Conservation (phyloP, 2,113 vertebrate genomes). For the rat (Rattus norvegicus) region GRCr8 NC_086035.1:35412001-35412500, state of each 20-base stretch:
- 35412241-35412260: not conserved
- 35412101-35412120: not conserved
- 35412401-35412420: not conserved
- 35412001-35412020: not conserved
- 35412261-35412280: not conserved
- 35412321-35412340: not conserved
- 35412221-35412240: not conserved
- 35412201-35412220: not conserved
- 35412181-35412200: not conserved
- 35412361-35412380: not conserved
- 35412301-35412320: not conserved
- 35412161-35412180: not conserved
- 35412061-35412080: not conserved
- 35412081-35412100: not conserved
- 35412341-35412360: not conserved
- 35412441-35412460: not conserved
- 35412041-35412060: not conserved
- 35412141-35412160: not conserved
- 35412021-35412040: not conserved
- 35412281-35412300: not conserved
- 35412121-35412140: not conserved
- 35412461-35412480: not conserved
- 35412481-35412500: not conserved
- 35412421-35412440: not conserved
- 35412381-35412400: not conserved